phyloP scores from a whole-genome alignment of 64 coral and sea anemone species.

The Stylophora pistillata region DNA sequence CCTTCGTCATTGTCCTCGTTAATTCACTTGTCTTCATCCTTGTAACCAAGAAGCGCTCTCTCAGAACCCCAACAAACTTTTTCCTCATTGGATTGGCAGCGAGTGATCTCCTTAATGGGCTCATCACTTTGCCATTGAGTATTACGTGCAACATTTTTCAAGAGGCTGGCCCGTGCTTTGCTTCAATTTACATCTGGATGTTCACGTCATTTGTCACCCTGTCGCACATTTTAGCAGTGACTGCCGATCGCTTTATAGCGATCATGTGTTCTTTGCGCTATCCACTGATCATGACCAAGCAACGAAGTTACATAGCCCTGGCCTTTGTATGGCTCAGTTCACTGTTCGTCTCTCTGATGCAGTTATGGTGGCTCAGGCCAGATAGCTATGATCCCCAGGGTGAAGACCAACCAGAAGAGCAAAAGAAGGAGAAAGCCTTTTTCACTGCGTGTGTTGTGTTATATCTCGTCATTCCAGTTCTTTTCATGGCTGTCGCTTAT shows the following conservation, averaged over 20 bases:
- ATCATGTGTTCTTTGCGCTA: slow-evolving; percentile 72
- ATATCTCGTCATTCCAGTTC: slow-evolving; percentile 39
- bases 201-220: slow-evolving; percentile 68
- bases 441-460: slow-evolving; percentile 40
- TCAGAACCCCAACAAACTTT: slow-evolving; percentile 60
- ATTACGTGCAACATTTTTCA: slow-evolving; percentile 45
- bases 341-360: slow-evolving; percentile 31
- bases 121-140: slow-evolving; percentile 32
- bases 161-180: slow-evolving; percentile 14
- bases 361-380: slow-evolving; percentile 51
- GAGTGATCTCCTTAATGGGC: slow-evolving; percentile 56
- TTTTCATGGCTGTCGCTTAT: slow-evolving; percentile 52
- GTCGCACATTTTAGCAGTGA: slow-evolving; percentile 57
- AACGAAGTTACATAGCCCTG: slow-evolving; percentile 14
- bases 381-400: neutral
- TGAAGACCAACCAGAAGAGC: neutral
- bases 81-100: slow-evolving; percentile 59
- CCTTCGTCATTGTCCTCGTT: slow-evolving; percentile 49
- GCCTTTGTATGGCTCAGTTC: slow-evolving; percentile 41
- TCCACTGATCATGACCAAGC: slow-evolving; percentile 41
- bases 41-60: slow-evolving; percentile 30
- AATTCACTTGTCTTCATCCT: slow-evolving; percentile 58
- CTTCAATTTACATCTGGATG: slow-evolving; percentile 33
- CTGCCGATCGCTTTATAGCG: slow-evolving; percentile 67
- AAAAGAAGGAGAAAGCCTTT: slow-evolving; percentile 33